Conservation (phyloP, 2,797 vertebrate species). For the Coilia nasus region DNA sequence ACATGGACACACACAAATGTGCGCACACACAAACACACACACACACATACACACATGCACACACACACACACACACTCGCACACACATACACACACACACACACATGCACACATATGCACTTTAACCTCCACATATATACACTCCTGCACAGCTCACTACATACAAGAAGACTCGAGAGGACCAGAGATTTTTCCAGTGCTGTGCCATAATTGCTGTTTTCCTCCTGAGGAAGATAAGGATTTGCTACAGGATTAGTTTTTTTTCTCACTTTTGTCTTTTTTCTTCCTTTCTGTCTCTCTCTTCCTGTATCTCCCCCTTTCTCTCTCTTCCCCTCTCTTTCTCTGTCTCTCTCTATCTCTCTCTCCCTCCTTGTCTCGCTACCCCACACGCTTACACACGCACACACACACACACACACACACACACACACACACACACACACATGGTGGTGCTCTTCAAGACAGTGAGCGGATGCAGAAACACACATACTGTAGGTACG, state of each 20-base stretch:
- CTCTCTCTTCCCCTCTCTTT: neutral
- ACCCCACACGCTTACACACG: neutral
- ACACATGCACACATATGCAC: too few species aligned
- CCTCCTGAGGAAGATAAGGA: slow-evolving; percentile 42
- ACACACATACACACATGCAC: too few species aligned
- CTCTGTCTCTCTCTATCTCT: too few species aligned
- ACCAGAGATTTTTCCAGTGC: slow-evolving; percentile 40
- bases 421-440: neutral
- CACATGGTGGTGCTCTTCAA: neutral
- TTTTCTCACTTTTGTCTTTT: slow-evolving; percentile 32
- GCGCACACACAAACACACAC: neutral
- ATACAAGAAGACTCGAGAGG: slow-evolving; percentile 25
- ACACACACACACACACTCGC: too few species aligned
- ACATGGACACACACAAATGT: neutral
- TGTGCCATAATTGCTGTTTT: slow-evolving; percentile 49
- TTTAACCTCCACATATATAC: neutral
- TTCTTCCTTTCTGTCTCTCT: slow-evolving; percentile 10
- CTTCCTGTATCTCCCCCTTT: neutral
- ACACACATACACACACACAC: too few species aligned
- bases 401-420: neutral
- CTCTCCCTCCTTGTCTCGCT: neutral
- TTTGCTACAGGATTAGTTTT: slow-evolving; percentile 42
- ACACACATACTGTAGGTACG: neutral
- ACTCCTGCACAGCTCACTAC: neutral
- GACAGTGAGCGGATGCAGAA: neutral